phyloP scores from a whole-genome alignment of 1,140 invertebrate species.

The Drosophila fuyamai region DNA sequence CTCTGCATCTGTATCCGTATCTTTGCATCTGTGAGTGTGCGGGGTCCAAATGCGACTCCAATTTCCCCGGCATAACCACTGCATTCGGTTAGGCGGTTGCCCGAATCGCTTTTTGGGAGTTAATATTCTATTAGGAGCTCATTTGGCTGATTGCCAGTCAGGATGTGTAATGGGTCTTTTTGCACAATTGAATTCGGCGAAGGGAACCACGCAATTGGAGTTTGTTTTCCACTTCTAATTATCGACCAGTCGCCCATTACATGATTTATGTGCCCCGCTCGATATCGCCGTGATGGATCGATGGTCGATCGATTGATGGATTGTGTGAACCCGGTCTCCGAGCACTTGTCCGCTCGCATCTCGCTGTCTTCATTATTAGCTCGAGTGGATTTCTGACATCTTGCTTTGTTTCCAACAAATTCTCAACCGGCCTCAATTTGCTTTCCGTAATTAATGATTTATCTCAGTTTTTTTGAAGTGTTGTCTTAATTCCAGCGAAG shows the following conservation, averaged over 20 bases:
- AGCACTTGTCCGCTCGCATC: conserved; percentile 68
- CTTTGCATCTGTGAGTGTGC: conserved; percentile 13
- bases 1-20: conserved; percentile 30
- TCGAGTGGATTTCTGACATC: conserved; percentile 79
- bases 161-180: conserved; percentile 57
- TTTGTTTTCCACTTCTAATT: conserved; percentile 63
- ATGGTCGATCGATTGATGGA: conserved; percentile 74
- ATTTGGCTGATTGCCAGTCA: conserved; percentile 83
- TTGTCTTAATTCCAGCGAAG: conserved; percentile 75
- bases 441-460: conserved; percentile 74
- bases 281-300: conserved; percentile 75
- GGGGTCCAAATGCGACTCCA: conserved; percentile 31
- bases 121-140: conserved; percentile 84
- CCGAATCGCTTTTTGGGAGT: conserved; percentile 72
- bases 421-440: conserved; percentile 63
- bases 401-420: conserved; percentile 67
- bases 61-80: conserved; percentile 46
- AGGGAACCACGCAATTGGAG: conserved; percentile 46
- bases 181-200: conserved; percentile 34
- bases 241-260: conserved; percentile 26
- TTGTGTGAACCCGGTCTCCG: conserved; percentile 65
- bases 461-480: conserved; percentile 65
- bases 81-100: conserved; percentile 48
- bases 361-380: conserved; percentile 56
- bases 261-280: conserved; percentile 69